These are phyloP conservation scores for Dolomedes plantarius DNA, from an alignment of 2,888 invertebrate species.

Conservation along the genomic window DNA sequence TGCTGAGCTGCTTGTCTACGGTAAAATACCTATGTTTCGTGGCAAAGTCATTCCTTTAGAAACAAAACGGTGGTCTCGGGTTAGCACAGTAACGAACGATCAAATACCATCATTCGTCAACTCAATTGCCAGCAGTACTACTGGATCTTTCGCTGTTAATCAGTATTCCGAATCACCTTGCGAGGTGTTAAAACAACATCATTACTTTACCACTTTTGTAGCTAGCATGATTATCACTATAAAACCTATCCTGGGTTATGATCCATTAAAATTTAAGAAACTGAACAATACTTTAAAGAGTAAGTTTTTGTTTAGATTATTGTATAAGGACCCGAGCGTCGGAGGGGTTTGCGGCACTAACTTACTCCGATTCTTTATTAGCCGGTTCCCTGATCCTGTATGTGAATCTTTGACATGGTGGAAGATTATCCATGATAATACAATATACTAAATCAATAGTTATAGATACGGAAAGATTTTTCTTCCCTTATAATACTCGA, in stretches of 20 bases:
- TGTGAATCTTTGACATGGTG: constrained; percentile 19
- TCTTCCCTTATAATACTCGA: no score
- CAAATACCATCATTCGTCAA: constrained; percentile 6
- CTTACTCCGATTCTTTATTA: constrained; percentile 7
- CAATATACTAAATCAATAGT: no score
- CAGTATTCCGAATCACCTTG: constrained; percentile 12
- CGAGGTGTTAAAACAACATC: no score
- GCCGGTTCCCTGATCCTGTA: constrained; percentile 20
- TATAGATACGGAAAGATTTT: no score
- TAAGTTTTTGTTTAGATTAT: not conserved
- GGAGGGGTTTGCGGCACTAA: constrained; percentile 33
- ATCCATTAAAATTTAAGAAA: no score
- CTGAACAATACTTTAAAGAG: no score
- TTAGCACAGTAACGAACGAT: constrained; percentile 5
- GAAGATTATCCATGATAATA: no score
- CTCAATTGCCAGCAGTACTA: not conserved
- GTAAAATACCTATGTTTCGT: constrained; percentile 1
- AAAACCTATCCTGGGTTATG: no score
- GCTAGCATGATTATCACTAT: no score
- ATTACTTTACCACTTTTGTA: no score
- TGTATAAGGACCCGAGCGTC: constrained; percentile 18
- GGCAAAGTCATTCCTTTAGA: constrained; percentile 1
- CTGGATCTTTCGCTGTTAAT: constrained; percentile 1
- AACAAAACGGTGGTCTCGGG: not conserved
- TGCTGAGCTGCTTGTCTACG: constrained; percentile 6